Percentiles rank a stretch among this genome's conserved stretches.
phyloP scores from a whole-genome alignment of 2,113 vertebrate species.

The Macaca nemestrina region DNA sequence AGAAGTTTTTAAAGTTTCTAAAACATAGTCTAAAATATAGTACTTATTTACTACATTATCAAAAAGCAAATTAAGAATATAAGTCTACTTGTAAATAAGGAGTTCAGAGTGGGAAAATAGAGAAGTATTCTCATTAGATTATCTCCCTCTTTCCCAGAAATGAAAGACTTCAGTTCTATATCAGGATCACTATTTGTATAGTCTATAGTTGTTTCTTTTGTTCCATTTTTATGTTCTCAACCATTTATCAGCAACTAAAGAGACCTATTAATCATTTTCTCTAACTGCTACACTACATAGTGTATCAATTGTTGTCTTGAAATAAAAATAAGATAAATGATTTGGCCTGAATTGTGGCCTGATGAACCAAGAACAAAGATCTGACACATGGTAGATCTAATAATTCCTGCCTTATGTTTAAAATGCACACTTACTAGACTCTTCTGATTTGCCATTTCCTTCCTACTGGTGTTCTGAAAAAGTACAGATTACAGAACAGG shows the following conservation, averaged over 20 bases:
- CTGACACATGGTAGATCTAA: background rate
- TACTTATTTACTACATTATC: background rate
- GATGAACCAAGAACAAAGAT: conserved; percentile 52
- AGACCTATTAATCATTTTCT: conserved; percentile 52
- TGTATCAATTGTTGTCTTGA: conserved; percentile 23
- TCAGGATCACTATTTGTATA: background rate
- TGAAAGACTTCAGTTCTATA: background rate
- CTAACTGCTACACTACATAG: background rate
- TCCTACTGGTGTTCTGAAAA: background rate
- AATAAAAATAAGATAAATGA: conserved; percentile 69
- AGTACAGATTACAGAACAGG: background rate
- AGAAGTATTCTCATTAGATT: background rate
- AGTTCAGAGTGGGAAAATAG: background rate
- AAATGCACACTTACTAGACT: background rate
- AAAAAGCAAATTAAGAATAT: conserved; percentile 29
- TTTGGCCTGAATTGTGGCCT: conserved; percentile 36
- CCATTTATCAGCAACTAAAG: conserved; percentile 53
- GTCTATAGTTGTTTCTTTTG: background rate
- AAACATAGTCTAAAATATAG: background rate
- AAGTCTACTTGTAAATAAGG: conserved; percentile 18
- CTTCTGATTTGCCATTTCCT: conserved; percentile 5
- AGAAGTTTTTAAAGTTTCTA: background rate
- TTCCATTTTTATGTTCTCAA: conserved; percentile 35
- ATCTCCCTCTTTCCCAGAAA: background rate
- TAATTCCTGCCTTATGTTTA: background rate